phyloP scores from a whole-genome alignment of 1,140 invertebrate species.

The Stenopsyche tienmushanensis region DNA sequence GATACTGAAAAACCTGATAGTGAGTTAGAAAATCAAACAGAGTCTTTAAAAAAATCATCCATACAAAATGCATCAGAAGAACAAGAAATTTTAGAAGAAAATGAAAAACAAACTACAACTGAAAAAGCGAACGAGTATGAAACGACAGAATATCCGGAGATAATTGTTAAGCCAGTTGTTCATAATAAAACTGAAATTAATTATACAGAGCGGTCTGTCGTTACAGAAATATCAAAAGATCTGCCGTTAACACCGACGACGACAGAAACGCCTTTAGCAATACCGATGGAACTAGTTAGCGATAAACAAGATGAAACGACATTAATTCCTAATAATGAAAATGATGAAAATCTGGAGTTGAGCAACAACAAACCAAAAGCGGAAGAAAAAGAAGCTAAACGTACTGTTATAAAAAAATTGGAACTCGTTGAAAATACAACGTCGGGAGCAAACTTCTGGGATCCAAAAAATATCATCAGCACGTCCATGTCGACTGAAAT shows the following conservation, averaged over 20 bases:
- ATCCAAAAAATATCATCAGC: conserved; percentile 60
- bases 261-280: conserved; percentile 15
- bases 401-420: conserved; percentile 31
- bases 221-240: conserved; percentile 19
- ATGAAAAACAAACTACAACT: conserved; percentile 21
- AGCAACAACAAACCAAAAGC: conserved; percentile 38
- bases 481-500: conserved; percentile 78
- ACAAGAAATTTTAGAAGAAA: conserved; percentile 16
- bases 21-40: conserved; percentile 12
- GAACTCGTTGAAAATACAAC: conserved; percentile 44
- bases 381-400: conserved; percentile 27
- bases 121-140: conserved; percentile 9
- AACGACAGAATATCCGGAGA: neutral
- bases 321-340: conserved; percentile 9
- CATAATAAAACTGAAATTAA: conserved; percentile 1
- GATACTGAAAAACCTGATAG: neutral
- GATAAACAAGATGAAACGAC: conserved; percentile 5
- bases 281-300: neutral
- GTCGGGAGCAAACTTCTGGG: conserved; percentile 45
- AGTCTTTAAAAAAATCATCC: conserved; percentile 8
- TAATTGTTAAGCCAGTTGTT: neutral
- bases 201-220: conserved; percentile 11
- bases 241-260: neutral
- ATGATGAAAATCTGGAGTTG: conserved; percentile 15
- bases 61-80: neutral